phyloP scores from a whole-genome alignment of 2,113 vertebrate genomes.

The Emydocephalus ijimae region DNA sequence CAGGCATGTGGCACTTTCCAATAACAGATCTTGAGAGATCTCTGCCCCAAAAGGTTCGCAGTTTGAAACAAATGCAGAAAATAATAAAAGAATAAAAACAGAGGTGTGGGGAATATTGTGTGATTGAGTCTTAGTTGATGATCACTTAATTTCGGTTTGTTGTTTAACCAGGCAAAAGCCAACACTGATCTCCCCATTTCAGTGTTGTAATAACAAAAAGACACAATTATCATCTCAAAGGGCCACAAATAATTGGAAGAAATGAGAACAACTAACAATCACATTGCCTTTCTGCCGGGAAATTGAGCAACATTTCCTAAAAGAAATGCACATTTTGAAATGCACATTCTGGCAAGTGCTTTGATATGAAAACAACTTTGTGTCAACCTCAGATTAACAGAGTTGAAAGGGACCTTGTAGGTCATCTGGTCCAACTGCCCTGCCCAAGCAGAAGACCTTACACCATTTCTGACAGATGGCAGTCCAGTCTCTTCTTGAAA shows the following conservation, averaged over 20 bases:
- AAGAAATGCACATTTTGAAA: too few species aligned
- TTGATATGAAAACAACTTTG: neutral
- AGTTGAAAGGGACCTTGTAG: too few species aligned
- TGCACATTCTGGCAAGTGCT: neutral
- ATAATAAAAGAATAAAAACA: neutral
- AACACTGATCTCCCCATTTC: neutral
- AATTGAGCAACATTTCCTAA: neutral
- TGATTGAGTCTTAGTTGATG: constrained; percentile 1
- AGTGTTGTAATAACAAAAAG: neutral
- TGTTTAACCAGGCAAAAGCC: neutral
- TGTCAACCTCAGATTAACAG: neutral
- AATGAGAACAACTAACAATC: neutral
- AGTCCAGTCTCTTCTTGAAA: too few species aligned
- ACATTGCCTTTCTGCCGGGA: neutral
- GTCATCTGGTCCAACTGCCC: too few species aligned
- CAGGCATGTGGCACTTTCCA: neutral
- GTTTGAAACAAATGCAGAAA: neutral
- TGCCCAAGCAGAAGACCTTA: too few species aligned
- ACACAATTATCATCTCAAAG: neutral
- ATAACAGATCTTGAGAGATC: neutral
- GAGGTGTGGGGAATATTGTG: neutral
- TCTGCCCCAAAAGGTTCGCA: neutral
- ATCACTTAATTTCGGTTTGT: neutral
- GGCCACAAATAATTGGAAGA: neutral
- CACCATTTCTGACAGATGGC: too few species aligned